These are phyloP conservation scores for Harpegnathos saltator DNA, from an alignment of 1,140 invertebrate genomes.

Conservation along the genomic window DNA sequence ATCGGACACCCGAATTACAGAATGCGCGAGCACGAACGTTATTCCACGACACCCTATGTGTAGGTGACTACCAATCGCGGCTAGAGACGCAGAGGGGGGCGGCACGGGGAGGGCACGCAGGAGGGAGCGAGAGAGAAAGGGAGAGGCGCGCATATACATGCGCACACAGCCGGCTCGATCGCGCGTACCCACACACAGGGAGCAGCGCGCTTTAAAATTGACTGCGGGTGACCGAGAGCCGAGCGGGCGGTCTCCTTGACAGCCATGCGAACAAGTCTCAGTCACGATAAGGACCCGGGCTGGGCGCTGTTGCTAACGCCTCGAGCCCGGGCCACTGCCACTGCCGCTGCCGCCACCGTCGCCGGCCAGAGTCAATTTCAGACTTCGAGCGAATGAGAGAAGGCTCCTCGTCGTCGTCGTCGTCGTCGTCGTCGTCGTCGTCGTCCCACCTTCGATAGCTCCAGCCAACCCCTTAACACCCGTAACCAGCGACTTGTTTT, in stretches of 20 bases:
- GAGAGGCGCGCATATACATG: slow-evolving; percentile 44
- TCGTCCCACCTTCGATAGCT: background rate
- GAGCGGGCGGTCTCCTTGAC: slow-evolving; percentile 77
- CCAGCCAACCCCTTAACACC: slow-evolving; percentile 30
- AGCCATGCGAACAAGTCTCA: slow-evolving; percentile 78
- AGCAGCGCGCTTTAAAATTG: slow-evolving; percentile 71
- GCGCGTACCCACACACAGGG: slow-evolving; percentile 34
- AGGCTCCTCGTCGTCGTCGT: background rate
- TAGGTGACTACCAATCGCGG: slow-evolving; percentile 11
- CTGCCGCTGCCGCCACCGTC: too few relatives aligned
- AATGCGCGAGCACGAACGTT: background rate
- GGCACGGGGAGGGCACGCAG: background rate
- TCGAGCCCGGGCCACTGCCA: slow-evolving; percentile 37
- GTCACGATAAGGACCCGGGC: slow-evolving; percentile 75
- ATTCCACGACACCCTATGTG: slow-evolving; percentile 49
- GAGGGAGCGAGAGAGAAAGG: slow-evolving; percentile 50
- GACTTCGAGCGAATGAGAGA: slow-evolving; percentile 53
- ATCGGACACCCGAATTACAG: too few relatives aligned
- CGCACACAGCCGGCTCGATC: background rate
- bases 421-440: background rate
- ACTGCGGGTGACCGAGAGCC: slow-evolving; percentile 71
- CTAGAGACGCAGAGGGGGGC: background rate
- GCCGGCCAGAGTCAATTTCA: slow-evolving; percentile 68
- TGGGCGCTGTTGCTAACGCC: slow-evolving; percentile 77
- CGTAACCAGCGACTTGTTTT: background rate